Evolutionary conservation across 2,797 vertebrate genomes (phyloP).

Genomic region (Prunella strophiata): DNA sequence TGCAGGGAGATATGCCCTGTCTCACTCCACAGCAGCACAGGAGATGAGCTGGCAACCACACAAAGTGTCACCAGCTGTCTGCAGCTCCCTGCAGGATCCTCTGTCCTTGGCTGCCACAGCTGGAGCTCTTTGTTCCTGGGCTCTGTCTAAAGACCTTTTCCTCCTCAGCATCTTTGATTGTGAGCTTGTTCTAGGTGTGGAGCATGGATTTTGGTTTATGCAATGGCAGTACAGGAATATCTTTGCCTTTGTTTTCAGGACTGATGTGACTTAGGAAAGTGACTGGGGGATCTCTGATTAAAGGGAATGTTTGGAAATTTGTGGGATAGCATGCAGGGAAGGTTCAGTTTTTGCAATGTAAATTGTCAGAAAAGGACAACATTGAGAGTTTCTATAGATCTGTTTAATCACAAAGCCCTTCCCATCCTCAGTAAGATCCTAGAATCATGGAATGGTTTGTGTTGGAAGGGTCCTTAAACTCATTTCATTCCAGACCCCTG

Average conservation of each 20-base stretch:
- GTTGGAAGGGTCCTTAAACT: neutral
- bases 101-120: neutral
- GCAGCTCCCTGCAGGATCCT: neutral
- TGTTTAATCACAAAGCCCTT: neutral
- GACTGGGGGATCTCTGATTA: neutral
- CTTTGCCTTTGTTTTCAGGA: neutral
- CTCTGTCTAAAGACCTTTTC: neutral
- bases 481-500: neutral
- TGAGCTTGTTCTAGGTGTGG: neutral
- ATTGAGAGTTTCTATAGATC: neutral
- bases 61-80: constrained; percentile 27
- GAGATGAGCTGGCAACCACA: constrained; percentile 44
- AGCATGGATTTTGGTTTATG: neutral
- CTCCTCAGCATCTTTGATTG: neutral
- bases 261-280: neutral
- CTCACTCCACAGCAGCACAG: neutral
- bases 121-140: neutral
- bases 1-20: neutral
- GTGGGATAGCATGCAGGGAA: neutral
- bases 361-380: neutral
- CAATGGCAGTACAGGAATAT: neutral
- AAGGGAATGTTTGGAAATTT: neutral
- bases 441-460: neutral
- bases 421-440: neutral
- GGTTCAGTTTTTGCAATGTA: neutral